phyloP scores from a whole-genome alignment of 2,797 vertebrate species.

The Alosa sapidissima region DNA sequence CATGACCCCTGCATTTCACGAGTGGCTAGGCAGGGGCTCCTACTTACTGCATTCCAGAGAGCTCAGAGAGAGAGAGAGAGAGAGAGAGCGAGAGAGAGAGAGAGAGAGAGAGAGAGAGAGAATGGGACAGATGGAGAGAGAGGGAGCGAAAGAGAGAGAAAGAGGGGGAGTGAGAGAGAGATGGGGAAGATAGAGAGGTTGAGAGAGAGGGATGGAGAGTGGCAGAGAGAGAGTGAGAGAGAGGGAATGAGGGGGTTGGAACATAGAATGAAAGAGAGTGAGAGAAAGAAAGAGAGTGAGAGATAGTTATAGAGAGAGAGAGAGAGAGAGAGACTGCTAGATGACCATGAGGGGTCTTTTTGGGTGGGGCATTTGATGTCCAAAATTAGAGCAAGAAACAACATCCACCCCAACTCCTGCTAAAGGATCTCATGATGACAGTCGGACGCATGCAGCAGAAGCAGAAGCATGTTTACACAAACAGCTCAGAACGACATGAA shows the following conservation, averaged over 20 bases:
- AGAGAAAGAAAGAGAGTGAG: neutral
- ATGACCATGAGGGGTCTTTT: neutral
- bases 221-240: neutral
- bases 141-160: neutral
- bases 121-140: no score
- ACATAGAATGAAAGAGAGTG: neutral
- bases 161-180: neutral
- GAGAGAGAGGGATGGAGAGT: neutral
- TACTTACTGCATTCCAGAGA: conserved; percentile 5
- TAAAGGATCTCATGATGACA: no score
- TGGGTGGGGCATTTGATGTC: neutral
- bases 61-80: neutral
- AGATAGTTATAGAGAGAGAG: neutral
- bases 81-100: neutral
- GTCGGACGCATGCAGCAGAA: neutral
- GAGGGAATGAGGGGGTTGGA: neutral
- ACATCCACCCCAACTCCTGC: no score
- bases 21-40: conserved; percentile 25
- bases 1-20: conserved; percentile 23
- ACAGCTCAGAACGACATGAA: neutral
- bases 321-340: neutral
- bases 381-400: neutral
- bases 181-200: neutral
- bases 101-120: neutral
- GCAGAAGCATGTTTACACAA: neutral